Percentiles rank a stretch among this genome's conserved stretches.
Conservation (phyloP, 2,888 invertebrate species). For the Perizoma affinitatum region DNA sequence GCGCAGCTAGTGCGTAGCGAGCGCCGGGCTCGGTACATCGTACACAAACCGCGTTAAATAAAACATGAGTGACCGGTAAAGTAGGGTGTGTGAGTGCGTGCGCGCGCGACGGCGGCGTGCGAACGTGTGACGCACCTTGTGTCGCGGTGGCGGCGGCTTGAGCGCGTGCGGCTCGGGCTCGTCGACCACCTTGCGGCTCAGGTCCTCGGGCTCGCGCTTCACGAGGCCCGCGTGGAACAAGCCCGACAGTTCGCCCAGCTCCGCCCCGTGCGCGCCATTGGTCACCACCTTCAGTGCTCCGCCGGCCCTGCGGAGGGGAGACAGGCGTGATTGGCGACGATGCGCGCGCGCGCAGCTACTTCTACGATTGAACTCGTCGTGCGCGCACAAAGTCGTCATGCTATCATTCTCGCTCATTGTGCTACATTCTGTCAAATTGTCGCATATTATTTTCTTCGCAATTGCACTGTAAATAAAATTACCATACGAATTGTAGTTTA, state of each 20-base stretch:
- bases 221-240: conserved; percentile 88
- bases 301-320: conserved; percentile 87
- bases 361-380: conserved; percentile 58
- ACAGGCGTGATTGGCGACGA: conserved; percentile 74
- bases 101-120: conserved; percentile 82
- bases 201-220: conserved; percentile 92
- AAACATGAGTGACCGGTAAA: conserved; percentile 83
- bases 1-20: conserved; percentile 84
- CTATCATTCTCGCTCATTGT: conserved; percentile 62
- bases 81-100: conserved; percentile 80
- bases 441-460: conserved; percentile 51
- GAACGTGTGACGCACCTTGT: conserved; percentile 86
- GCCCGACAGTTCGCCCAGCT: conserved; percentile 85
- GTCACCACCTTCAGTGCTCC: conserved; percentile 83
- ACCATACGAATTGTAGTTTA: conserved; percentile 49
- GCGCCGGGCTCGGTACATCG: conserved; percentile 83
- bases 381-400: conserved; percentile 63
- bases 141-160: conserved; percentile 84
- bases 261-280: conserved; percentile 88
- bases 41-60: conserved; percentile 84
- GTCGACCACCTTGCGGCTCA: conserved; percentile 88
- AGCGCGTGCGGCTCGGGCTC: conserved; percentile 85
- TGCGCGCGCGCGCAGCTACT: conserved; percentile 70
- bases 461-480: conserved; percentile 54
- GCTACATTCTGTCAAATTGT: conserved; percentile 57